Evolutionary conservation across 2,113 vertebrate species (phyloP).

Genomic region (Toxotes jaculatrix): DNA sequence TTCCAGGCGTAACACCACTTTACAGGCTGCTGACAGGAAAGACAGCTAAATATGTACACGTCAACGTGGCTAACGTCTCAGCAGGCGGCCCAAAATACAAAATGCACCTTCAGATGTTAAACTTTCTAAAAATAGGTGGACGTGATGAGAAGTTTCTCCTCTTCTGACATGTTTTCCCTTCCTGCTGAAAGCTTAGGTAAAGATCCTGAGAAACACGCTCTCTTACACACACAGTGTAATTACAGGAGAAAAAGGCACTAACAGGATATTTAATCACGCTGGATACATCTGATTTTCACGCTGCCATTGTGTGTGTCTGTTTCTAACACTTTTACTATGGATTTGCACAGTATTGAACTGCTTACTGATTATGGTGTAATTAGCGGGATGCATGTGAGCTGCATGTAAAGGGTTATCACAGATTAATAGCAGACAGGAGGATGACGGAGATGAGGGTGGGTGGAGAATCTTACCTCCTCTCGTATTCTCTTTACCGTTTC

Average conservation of each 20-base stretch:
- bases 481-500: constrained; percentile 95
- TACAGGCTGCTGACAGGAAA: constrained; percentile 8
- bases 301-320: no score
- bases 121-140: not conserved
- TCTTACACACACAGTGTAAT: not conserved
- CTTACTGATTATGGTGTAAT: not conserved
- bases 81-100: not conserved
- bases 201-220: not conserved
- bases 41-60: constrained; percentile 6
- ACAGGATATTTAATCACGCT: not conserved
- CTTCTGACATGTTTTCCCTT: not conserved
- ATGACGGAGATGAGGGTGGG: not conserved
- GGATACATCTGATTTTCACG: not conserved
- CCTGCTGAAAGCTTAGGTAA: not conserved
- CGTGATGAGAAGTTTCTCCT: not conserved
- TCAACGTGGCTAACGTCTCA: not conserved
- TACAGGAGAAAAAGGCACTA: not conserved
- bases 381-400: constrained; percentile 11
- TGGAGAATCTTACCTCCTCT: constrained; percentile 88
- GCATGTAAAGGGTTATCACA: not conserved
- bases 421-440: constrained; percentile 5
- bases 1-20: not conserved
- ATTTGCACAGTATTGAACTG: not conserved
- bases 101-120: constrained; percentile 8
- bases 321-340: not conserved